A percentile compares a stretch with the other conserved stretches of the same genome.
These are phyloP conservation scores for Helostoma temminkii DNA, from an alignment of 2,797 vertebrate species.

Conservation along the genomic window DNA sequence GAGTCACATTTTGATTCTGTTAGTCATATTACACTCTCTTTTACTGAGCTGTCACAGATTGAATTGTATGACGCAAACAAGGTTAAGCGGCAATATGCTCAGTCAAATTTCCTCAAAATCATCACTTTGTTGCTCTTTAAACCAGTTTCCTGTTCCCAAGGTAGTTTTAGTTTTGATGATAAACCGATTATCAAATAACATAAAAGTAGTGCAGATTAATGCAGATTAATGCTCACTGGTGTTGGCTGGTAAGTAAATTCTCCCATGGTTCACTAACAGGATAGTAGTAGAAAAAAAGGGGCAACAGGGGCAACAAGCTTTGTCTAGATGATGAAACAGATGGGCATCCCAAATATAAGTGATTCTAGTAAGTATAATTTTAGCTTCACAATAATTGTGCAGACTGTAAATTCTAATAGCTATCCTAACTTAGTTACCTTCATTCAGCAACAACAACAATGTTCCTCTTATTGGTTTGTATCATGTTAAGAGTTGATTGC, in stretches of 20 bases:
- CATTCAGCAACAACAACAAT: no score
- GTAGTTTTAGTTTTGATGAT: slow-evolving; percentile 56
- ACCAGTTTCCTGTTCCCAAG: slow-evolving; percentile 55
- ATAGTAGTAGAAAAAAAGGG: slow-evolving; percentile 7
- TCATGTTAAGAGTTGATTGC: no score
- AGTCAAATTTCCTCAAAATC: slow-evolving; percentile 44
- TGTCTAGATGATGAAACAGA: background rate
- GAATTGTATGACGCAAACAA: slow-evolving; percentile 21
- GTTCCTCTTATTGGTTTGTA: no score
- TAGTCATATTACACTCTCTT: slow-evolving; percentile 8
- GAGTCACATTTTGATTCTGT: slow-evolving; percentile 10
- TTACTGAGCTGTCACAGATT: slow-evolving; percentile 2
- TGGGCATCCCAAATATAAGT: background rate
- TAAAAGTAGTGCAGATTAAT: slow-evolving; percentile 46
- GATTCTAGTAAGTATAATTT: no score
- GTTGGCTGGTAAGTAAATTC: slow-evolving; percentile 40
- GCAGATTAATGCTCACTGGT: slow-evolving; percentile 37
- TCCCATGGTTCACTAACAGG: slow-evolving; percentile 36
- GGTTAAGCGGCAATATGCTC: slow-evolving; percentile 22
- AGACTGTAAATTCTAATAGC: no score
- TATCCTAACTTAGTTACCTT: no score
- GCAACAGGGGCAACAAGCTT: background rate
- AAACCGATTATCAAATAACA: slow-evolving; percentile 64
- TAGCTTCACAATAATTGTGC: no score
- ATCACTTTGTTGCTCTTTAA: slow-evolving; percentile 35